phyloP scores from a whole-genome alignment of 2,113 vertebrate species.

The Xiphias gladius region DNA sequence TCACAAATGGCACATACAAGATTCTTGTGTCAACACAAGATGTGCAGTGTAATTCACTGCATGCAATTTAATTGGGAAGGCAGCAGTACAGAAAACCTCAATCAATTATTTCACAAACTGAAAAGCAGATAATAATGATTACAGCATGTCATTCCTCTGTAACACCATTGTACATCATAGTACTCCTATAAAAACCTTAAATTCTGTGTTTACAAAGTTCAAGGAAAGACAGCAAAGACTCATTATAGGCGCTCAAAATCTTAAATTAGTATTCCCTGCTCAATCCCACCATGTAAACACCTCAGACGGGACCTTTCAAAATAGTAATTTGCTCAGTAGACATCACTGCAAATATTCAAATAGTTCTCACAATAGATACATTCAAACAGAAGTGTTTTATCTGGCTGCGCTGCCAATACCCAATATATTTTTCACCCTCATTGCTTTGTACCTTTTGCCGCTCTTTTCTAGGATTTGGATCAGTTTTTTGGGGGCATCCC shows the following conservation, averaged over 20 bases:
- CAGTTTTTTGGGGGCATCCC: background rate
- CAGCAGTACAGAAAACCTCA: too few relatives aligned
- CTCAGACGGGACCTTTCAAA: background rate
- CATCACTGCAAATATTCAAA: background rate
- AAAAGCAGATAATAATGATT: too few relatives aligned
- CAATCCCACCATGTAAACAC: background rate
- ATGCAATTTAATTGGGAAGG: background rate
- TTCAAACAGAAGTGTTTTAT: background rate
- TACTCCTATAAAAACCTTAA: too few relatives aligned
- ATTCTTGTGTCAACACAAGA: background rate
- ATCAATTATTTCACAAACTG: too few relatives aligned
- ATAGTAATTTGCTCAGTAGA: background rate
- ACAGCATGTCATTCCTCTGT: too few relatives aligned
- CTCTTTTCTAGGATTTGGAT: accelerated
- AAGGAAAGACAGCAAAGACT: too few relatives aligned
- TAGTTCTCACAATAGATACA: background rate
- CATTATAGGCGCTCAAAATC: too few relatives aligned
- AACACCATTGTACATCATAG: too few relatives aligned
- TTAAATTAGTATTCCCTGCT: too few relatives aligned
- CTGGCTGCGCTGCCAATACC: accelerated
- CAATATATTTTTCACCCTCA: background rate
- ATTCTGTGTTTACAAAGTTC: too few relatives aligned
- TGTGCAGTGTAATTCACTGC: background rate
- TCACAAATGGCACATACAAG: background rate
- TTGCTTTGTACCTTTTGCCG: accelerated